Conservation (phyloP, 2,888 invertebrate species). For the Nymphalis c-album region DNA sequence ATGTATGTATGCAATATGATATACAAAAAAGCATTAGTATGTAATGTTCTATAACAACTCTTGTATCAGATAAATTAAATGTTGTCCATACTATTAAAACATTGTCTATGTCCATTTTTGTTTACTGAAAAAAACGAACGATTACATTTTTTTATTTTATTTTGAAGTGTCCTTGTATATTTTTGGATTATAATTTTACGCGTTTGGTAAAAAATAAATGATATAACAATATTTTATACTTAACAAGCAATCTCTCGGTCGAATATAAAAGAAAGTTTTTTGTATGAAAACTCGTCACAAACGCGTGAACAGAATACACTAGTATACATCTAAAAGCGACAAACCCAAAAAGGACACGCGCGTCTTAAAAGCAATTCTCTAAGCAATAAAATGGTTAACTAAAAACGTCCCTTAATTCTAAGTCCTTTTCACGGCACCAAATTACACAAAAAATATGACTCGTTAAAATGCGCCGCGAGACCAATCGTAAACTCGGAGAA, state of each 20-base stretch:
- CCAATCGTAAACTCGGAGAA: slow-evolving; percentile 59
- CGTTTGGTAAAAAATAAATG: not conserved
- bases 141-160: too few relatives aligned
- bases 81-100: too few relatives aligned
- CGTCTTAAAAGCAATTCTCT: slow-evolving; percentile 34
- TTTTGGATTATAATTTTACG: not conserved
- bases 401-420: slow-evolving; percentile 46
- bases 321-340: slow-evolving; percentile 7
- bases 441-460: slow-evolving; percentile 61
- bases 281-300: slow-evolving; percentile 7
- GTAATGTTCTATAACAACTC: too few relatives aligned
- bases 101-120: too few relatives aligned
- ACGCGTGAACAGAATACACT: slow-evolving; percentile 19
- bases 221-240: too few relatives aligned
- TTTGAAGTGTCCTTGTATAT: too few relatives aligned
- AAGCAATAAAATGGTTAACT: slow-evolving; percentile 38
- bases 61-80: too few relatives aligned
- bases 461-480: slow-evolving; percentile 58
- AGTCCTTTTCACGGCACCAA: slow-evolving; percentile 57
- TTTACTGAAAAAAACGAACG: too few relatives aligned
- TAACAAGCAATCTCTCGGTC: not conserved
- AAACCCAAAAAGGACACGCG: slow-evolving; percentile 31
- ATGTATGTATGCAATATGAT: too few relatives aligned
- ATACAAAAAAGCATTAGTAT: too few relatives aligned
- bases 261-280: slow-evolving; percentile 14